Percentiles rank a stretch among this genome's conserved stretches.
Conservation (phyloP, 1,140 invertebrate species). For the Saccostrea glomerata region DNA sequence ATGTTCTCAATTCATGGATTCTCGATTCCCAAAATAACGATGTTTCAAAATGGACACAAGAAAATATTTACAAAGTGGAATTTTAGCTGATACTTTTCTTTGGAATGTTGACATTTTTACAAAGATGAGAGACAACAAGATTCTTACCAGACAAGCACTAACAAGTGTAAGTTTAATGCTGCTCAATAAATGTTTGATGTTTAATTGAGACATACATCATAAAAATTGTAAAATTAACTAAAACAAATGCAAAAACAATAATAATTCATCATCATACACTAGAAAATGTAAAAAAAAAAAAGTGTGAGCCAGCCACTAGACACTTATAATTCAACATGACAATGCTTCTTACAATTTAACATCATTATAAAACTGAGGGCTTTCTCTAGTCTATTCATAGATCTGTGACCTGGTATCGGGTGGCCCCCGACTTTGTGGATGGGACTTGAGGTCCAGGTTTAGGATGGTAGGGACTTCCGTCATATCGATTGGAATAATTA, state of each 20-base stretch:
- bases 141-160: conserved; percentile 1
- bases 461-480: conserved; percentile 44
- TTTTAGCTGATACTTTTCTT: background rate
- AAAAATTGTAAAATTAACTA: background rate
- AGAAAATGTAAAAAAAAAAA: background rate
- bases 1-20: background rate
- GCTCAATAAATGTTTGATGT: background rate
- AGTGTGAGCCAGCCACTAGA: background rate
- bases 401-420: conserved; percentile 55
- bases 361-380: background rate
- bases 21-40: background rate
- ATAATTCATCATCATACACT: background rate
- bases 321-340: background rate
- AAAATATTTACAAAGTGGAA: background rate
- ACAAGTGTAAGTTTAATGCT: background rate
- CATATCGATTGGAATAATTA: conserved; percentile 40
- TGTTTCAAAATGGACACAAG: background rate
- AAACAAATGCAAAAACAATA: background rate
- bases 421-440: conserved; percentile 39
- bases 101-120: conserved; percentile 22
- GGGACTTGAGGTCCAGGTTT: conserved; percentile 52
- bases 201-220: background rate
- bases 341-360: background rate
- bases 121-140: background rate
- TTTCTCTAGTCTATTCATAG: conserved; percentile 20